Evolutionary conservation across 2,113 vertebrate genomes (phyloP), one percentile per base, ranked within the genome.

Genomic region (Oryzias curvinotus): DNA sequence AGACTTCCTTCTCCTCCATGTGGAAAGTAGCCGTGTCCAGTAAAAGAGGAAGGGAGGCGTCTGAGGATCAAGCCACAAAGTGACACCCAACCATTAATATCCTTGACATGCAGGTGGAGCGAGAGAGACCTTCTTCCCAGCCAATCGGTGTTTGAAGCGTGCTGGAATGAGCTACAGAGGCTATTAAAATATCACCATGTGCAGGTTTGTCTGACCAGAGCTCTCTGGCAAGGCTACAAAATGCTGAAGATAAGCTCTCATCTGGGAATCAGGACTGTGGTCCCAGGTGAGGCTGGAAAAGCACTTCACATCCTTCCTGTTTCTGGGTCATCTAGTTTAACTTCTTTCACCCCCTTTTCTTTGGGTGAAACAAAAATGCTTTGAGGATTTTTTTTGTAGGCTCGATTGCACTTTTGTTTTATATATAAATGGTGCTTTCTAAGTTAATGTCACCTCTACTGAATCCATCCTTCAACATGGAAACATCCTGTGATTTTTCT

Each of bases 31-130:
- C 78, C 57, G 54, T 81, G 81, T 82, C 63, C 66, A 80, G 78
- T 77, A 64, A 80, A 81, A 77, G 70, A 58, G 75, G 72, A 89
- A 85, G 81, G 62, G 52, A 72, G 64, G 78, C 51, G 72, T 76
- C 69, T 57, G 54, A 77, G 46, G 50, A 62, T 68, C 14, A 43
- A 75, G 68, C 75, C 69, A 59, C 68, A 73, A 68, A 81, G 67
- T 75, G 73, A 84, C 74, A 86, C 82, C 78, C 44, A 65, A 73
- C 56, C 79, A 87, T 86, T 83, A 85, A 89, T 85, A 83, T 84
- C 71, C 63, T 79, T 85, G 88, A 90, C 85, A 80, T 80, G 60
- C 85, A 82, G 85, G 80, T 78, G 85, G 75, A 70, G 52, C 23
- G 21, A 59, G 76, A 36, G 12, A 65, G 81, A 71, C 79, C 80